Base-by-base conservation (phyloP, 2,113 vertebrate genomes). In the Emberiza fucata region DNA sequence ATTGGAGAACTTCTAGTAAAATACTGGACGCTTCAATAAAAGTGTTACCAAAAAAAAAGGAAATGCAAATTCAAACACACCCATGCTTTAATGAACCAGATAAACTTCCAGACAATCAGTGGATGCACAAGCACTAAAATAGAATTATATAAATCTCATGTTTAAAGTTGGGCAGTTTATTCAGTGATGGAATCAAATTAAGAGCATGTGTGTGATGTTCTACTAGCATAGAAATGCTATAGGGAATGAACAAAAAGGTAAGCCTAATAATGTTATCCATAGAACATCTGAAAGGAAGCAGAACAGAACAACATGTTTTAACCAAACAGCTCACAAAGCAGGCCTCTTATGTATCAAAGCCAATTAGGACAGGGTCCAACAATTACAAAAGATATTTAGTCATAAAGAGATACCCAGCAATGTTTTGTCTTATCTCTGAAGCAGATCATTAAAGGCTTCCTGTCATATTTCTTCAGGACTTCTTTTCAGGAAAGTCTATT, bases 331-430 rank as follows among this genome's bases (percentile, higher is more conserved):
- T 95, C 71, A 94, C 90, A 93, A 94, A 93, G 72, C 92, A 92
- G 53, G 78, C 48, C 73, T 82, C 92, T 95, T 81, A 91, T 96
- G 81, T 83, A 94, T 80, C 92, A 94, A 81, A 42, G 56, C 72
- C 73, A 68, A 91, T 97, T 95, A 96, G 92, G 96, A 94, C 88
- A 80, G 68, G 61, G 73, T 95, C 71, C 96, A 97, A 86, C 68
- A 85, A 95, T 96, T 86, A 94, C 92, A 96, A 95, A 89, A 97
- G 35, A 96, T 97, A 94, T 33, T 94, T 91, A 96, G 79, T 92
- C 92, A 80, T 88, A 88, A 97, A 78, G 84, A 96, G 94, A 86
- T 65, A 97, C 17, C 60, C 92, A 81, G 75, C 64, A 86, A 84
- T 88, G 81, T 94, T 95, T 89, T 73, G 84, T 79, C 53, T 92